These are phyloP conservation scores for Mus pahari DNA, from an alignment of 2,113 vertebrate species.

Conservation along the genomic window DNA sequence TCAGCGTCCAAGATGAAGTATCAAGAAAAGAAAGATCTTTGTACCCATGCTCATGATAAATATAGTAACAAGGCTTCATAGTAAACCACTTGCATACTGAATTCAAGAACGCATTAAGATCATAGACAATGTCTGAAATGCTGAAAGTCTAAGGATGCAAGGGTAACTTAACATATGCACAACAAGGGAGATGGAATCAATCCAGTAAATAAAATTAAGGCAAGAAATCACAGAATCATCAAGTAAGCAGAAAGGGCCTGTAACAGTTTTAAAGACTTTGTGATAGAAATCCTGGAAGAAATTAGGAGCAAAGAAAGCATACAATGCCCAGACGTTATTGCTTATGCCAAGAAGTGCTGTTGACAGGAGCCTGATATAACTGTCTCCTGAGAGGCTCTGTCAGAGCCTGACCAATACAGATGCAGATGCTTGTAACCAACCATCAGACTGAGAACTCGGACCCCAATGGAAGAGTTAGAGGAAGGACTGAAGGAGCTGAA, in stretches of 20 bases:
- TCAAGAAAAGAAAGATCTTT: background rate
- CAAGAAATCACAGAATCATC: background rate
- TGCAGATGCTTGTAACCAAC: too few species aligned
- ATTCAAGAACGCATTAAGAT: background rate
- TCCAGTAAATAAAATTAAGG: background rate
- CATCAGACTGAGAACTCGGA: too few species aligned
- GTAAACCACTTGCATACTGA: background rate
- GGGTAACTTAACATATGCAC: background rate
- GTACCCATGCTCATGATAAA: background rate
- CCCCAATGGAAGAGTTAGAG: too few species aligned
- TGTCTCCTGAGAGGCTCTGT: too few species aligned
- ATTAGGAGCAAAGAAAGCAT: background rate
- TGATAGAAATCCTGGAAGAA: background rate
- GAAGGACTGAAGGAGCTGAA: too few species aligned
- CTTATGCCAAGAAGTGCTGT: too few species aligned
- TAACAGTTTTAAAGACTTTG: background rate
- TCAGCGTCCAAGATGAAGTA: background rate
- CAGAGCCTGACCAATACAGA: too few species aligned
- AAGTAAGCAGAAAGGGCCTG: background rate
- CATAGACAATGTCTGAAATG: background rate
- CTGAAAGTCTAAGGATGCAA: background rate
- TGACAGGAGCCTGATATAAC: too few species aligned
- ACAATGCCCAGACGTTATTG: background rate
- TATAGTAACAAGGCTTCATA: background rate
- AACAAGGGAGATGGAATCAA: background rate